Evolutionary conservation across 2,797 vertebrate genomes (phyloP).

Genomic region (Hephaestus fuliginosus): DNA sequence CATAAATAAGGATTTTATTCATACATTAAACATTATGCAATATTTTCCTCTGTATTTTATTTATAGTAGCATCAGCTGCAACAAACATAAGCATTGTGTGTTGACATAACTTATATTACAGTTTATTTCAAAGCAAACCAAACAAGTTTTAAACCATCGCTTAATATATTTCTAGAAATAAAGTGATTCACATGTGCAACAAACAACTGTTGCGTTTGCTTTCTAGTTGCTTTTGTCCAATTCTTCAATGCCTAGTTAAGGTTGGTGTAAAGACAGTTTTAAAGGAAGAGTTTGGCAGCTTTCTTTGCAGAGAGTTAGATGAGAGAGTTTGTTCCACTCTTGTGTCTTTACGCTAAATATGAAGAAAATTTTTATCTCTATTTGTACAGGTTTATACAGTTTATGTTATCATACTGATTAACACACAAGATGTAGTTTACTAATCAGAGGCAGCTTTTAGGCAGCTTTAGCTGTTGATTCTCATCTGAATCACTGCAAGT

Average conservation of each 20-base stretch:
- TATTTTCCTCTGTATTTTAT: conserved; percentile 33
- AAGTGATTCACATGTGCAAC: conserved; percentile 71
- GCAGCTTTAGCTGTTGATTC: too few relatives aligned
- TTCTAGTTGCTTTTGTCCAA: conserved; percentile 12
- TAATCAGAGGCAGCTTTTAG: too few relatives aligned
- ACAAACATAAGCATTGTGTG: conserved; percentile 36
- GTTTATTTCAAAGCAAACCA: conserved; percentile 52
- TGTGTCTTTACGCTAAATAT: background rate
- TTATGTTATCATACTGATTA: too few relatives aligned
- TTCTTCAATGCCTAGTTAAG: background rate
- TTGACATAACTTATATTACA: conserved; percentile 47
- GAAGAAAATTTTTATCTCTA: background rate
- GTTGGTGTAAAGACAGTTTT: background rate
- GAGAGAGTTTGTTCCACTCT: background rate
- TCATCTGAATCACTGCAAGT: background rate
- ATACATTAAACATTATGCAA: conserved; percentile 40
- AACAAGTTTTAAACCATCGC: conserved; percentile 48
- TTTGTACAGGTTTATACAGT: too few relatives aligned
- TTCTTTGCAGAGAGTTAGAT: background rate
- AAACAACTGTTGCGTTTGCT: conserved; percentile 46
- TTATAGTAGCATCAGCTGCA: conserved; percentile 38
- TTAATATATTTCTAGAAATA: conserved; percentile 67
- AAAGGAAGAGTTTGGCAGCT: background rate
- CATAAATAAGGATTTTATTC: conserved; percentile 44
- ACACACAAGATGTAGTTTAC: too few relatives aligned